These are phyloP conservation scores for Neocrepidodera transversa DNA, from an alignment of 2,888 invertebrate species.

Conservation along the genomic window DNA sequence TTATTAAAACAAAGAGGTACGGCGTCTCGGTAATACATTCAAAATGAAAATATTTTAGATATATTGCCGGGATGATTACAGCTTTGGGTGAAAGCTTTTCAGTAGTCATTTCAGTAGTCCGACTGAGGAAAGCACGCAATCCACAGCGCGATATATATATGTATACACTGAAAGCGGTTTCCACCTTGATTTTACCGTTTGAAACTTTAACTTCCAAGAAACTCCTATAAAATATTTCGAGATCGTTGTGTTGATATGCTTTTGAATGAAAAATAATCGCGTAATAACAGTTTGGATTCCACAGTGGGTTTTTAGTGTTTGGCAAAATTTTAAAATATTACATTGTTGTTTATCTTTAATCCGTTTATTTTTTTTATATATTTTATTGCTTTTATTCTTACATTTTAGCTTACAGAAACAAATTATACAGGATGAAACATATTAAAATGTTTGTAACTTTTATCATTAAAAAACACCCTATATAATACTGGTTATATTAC, in stretches of 20 bases:
- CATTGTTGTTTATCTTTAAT: no score
- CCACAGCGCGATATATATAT: conserved; percentile 34
- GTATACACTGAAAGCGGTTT: background rate
- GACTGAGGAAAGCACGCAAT: conserved; percentile 44
- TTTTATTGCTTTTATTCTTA: no score
- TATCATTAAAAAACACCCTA: no score
- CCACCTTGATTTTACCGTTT: background rate
- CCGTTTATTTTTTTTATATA: no score
- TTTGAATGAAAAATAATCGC: background rate
- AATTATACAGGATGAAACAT: no score
- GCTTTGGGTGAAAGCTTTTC: conserved; percentile 44
- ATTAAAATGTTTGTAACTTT: no score
- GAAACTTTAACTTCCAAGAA: background rate
- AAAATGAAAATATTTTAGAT: conserved; percentile 41
- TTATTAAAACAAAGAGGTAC: conserved; percentile 38
- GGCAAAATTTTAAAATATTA: no score
- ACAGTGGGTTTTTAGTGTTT: no score
- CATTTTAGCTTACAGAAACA: no score
- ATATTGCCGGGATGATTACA: conserved; percentile 43
- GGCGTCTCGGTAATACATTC: conserved; percentile 34
- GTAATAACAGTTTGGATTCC: background rate
- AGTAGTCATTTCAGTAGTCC: conserved; percentile 47
- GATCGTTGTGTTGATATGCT: background rate
- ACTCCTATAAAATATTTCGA: background rate
- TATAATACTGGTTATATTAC: no score